A percentile compares a stretch with the other conserved stretches of the same genome.
Evolutionary conservation across 2,113 vertebrate species (phyloP).

Genomic region (Phaetusa simplex): DNA sequence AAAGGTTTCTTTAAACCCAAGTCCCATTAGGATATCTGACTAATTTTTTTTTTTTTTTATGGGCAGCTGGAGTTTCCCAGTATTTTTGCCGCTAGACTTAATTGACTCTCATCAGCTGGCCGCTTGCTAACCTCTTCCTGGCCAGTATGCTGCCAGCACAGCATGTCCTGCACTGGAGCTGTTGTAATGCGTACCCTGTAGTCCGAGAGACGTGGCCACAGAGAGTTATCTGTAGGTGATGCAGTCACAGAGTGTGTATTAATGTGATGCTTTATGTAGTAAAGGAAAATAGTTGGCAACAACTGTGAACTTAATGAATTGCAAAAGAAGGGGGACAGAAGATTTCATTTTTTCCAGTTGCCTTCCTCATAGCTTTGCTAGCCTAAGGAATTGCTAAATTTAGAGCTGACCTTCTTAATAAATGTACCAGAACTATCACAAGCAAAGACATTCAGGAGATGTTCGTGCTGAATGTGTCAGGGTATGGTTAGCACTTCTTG

Average conservation of each 20-base stretch:
- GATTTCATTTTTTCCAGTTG: conserved; percentile 56
- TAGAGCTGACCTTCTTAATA: conserved; percentile 66
- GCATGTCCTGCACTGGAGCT: background rate
- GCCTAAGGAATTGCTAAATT: conserved; percentile 65
- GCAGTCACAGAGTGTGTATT: background rate
- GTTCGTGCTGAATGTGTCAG: background rate
- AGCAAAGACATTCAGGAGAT: conserved; percentile 17
- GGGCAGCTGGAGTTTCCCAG: conserved; percentile 17
- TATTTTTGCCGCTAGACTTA: background rate
- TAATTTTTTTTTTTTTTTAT: background rate
- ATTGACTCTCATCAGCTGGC: background rate
- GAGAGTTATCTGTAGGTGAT: background rate
- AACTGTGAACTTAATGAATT: background rate
- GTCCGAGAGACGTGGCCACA: accelerated
- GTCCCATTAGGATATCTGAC: background rate
- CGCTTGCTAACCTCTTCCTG: background rate
- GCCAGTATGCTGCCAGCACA: background rate
- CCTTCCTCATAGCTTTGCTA: conserved; percentile 59
- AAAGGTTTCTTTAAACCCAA: conserved; percentile 20
- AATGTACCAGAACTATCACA: conserved; percentile 44
- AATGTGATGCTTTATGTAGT: background rate
- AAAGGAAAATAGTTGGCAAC: background rate
- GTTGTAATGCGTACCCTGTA: accelerated
- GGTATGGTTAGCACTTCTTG: background rate
- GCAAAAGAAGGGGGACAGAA: conserved; percentile 29